Conservation (phyloP, 1,140 invertebrate genomes). For the Drosophila pandora region DNA sequence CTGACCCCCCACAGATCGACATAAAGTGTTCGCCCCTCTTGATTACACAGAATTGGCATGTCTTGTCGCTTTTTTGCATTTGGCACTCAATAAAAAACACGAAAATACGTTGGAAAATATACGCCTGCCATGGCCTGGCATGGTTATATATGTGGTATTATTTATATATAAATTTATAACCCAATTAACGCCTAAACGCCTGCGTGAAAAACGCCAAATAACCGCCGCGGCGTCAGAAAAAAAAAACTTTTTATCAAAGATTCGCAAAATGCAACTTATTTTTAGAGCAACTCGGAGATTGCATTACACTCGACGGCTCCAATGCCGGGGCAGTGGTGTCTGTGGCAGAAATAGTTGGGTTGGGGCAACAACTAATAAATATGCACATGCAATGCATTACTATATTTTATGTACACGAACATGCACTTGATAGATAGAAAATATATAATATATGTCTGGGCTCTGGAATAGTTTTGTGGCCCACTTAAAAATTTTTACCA, state of each 20-base stretch:
- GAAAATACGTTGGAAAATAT: conserved; percentile 69
- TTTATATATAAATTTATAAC: conserved; percentile 68
- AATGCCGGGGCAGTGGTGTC: conserved; percentile 49
- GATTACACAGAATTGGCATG: conserved; percentile 13
- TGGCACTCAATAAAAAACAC: conserved; percentile 36
- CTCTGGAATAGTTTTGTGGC: not conserved
- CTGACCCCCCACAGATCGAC: conserved; percentile 7
- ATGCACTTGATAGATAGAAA: conserved; percentile 28
- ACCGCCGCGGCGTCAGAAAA: conserved; percentile 29
- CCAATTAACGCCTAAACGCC: conserved; percentile 75
- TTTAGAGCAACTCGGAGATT: conserved; percentile 64
- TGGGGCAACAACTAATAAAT: conserved; percentile 23
- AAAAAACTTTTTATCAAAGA: conserved; percentile 72
- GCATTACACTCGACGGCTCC: conserved; percentile 67
- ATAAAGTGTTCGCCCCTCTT: not conserved
- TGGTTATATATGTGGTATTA: conserved; percentile 7
- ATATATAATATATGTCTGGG: not conserved
- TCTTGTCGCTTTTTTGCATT: conserved; percentile 18
- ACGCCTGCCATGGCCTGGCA: too few relatives aligned
- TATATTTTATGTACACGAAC: conserved; percentile 20
- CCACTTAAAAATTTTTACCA: not conserved
- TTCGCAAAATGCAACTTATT: conserved; percentile 68
- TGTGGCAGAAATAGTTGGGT: conserved; percentile 58
- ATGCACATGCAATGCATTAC: conserved; percentile 37
- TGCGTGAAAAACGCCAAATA: conserved; percentile 61